Evolutionary conservation across 2,888 invertebrate genomes (phyloP).

Genomic region (Micropterix aruncella): DNA sequence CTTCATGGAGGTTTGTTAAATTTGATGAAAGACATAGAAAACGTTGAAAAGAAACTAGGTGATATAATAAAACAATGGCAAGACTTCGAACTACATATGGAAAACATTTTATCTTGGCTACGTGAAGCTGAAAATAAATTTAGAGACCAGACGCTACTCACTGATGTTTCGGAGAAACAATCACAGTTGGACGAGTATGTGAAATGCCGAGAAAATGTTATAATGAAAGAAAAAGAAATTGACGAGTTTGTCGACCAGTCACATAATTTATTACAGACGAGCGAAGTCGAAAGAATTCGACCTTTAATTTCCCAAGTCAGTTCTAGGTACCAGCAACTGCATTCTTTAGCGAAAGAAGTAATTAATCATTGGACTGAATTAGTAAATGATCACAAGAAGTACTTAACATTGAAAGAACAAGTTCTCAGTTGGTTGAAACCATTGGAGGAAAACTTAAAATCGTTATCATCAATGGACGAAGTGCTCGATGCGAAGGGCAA

Average conservation of each 20-base stretch:
- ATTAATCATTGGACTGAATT: conserved; percentile 72
- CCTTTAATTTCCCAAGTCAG: conserved; percentile 82
- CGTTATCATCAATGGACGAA: conserved; percentile 49
- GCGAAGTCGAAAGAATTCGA: conserved; percentile 74
- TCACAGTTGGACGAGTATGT: conserved; percentile 56
- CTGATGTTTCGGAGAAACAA: conserved; percentile 69
- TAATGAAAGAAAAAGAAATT: conserved; percentile 69
- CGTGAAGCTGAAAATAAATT: conserved; percentile 71
- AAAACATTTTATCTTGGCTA: conserved; percentile 75
- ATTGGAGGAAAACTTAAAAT: conserved; percentile 50
- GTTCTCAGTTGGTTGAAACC: conserved; percentile 66
- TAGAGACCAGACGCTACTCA: conserved; percentile 73
- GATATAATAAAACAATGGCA: conserved; percentile 71
- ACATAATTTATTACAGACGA: conserved; percentile 71
- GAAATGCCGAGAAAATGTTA: conserved; percentile 60
- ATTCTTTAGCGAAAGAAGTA: conserved; percentile 71
- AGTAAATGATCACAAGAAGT: conserved; percentile 70
- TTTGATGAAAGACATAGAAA: conserved; percentile 50
- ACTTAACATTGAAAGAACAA: conserved; percentile 59
- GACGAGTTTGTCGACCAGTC: conserved; percentile 82
- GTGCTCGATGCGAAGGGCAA: conserved; percentile 52
- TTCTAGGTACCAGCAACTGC: conserved; percentile 69
- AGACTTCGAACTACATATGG: conserved; percentile 70
- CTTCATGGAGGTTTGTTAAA: conserved; percentile 52
- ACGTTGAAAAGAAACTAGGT: conserved; percentile 59